phyloP scores from a whole-genome alignment of 2,888 invertebrate species.

The Lycia hirtaria region DNA sequence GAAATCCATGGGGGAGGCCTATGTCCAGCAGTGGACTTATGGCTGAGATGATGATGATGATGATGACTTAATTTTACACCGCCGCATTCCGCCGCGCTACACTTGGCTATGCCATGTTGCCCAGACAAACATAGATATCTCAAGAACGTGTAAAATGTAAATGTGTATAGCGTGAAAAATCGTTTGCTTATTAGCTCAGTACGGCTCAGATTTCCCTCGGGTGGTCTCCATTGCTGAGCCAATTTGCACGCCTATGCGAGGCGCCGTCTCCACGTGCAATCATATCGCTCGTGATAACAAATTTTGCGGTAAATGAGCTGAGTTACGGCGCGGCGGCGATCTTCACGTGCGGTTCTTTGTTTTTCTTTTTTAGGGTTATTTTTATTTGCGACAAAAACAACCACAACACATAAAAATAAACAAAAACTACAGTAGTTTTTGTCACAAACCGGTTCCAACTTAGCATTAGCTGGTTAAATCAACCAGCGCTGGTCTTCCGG shows the following conservation, averaged over 20 bases:
- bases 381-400: background rate
- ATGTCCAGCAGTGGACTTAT: too few species aligned
- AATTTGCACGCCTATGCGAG: conserved; percentile 34
- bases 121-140: conserved; percentile 1
- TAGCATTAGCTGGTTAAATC: too few species aligned
- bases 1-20: too few species aligned
- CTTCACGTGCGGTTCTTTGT: background rate
- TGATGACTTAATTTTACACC: too few species aligned
- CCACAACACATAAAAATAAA: too few species aligned
- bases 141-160: conserved; percentile 29
- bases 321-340: too few species aligned
- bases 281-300: conserved; percentile 5
- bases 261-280: conserved; percentile 4
- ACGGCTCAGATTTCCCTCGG: conserved; percentile 41
- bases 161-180: conserved; percentile 40
- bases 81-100: too few species aligned
- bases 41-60: too few species aligned
- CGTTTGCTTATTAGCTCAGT: conserved; percentile 40
- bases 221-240: conserved; percentile 32
- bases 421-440: too few species aligned
- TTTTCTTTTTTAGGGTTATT: background rate
- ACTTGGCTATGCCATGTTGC: background rate
- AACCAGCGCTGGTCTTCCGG: too few species aligned
- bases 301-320: background rate
- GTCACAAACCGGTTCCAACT: too few species aligned